phyloP scores from a whole-genome alignment of 2,113 vertebrate species.

The Ceratotherium simum region DNA sequence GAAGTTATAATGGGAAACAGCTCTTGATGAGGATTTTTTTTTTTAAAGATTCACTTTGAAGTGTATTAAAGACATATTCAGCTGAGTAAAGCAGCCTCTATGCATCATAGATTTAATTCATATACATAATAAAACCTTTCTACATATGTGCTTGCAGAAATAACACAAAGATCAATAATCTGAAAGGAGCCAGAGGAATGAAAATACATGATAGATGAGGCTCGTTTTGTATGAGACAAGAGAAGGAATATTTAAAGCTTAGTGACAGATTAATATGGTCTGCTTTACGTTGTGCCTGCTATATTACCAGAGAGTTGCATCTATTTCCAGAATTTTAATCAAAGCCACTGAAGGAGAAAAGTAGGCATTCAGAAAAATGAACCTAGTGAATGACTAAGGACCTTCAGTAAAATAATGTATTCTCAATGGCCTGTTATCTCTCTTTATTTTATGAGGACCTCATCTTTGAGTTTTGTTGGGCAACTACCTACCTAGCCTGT shows the following conservation, averaged over 20 bases:
- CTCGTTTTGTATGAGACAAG: slow-evolving; percentile 20
- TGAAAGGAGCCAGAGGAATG: background rate
- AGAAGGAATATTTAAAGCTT: slow-evolving; percentile 63
- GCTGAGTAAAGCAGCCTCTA: background rate
- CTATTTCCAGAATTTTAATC: slow-evolving; percentile 69
- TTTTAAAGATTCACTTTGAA: slow-evolving; percentile 60
- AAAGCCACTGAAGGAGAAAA: slow-evolving; percentile 70
- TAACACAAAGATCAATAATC: slow-evolving; percentile 62
- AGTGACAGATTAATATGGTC: slow-evolving; percentile 40
- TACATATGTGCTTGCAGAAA: slow-evolving; percentile 47
- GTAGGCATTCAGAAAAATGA: slow-evolving; percentile 57
- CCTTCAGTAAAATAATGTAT: slow-evolving; percentile 15
- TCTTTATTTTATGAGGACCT: background rate
- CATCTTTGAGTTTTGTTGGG: background rate
- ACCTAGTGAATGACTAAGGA: slow-evolving; percentile 1
- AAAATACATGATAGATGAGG: slow-evolving; percentile 27
- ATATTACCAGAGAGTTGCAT: slow-evolving; percentile 7
- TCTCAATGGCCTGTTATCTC: background rate
- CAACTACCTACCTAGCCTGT: background rate
- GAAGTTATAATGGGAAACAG: slow-evolving; percentile 57
- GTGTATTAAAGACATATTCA: slow-evolving; percentile 57
- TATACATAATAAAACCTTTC: slow-evolving; percentile 68
- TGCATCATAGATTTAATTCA: slow-evolving; percentile 61
- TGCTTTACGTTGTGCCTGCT: slow-evolving; percentile 61
- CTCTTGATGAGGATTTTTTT: slow-evolving; percentile 56